These are phyloP conservation scores for Melanerpes aurifrons DNA, from an alignment of 2,113 vertebrate genomes.

Conservation along the genomic window DNA sequence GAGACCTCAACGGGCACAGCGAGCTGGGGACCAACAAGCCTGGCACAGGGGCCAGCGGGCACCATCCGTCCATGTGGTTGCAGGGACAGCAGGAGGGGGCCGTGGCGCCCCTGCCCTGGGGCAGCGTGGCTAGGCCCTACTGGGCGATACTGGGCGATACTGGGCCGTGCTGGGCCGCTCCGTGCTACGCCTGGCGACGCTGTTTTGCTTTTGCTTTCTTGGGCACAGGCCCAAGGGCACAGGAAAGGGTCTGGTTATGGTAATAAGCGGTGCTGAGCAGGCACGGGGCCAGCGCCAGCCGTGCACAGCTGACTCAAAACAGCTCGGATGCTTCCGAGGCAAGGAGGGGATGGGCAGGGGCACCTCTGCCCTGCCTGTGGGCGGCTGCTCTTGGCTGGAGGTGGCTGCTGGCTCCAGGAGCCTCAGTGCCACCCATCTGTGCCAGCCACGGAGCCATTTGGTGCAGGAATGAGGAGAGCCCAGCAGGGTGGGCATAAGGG, in stretches of 20 bases:
- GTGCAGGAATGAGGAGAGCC: rapidly evolving
- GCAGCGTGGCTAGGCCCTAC: not conserved
- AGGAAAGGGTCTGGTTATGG: not conserved
- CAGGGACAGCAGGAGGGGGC: not conserved
- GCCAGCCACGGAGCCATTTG: rapidly evolving
- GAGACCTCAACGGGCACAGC: rapidly evolving
- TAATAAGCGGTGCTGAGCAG: not conserved
- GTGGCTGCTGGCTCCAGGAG: not conserved
- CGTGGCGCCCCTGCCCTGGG: rapidly evolving
- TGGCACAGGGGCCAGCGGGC: rapidly evolving
- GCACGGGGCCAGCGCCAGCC: not conserved
- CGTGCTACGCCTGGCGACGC: not conserved
- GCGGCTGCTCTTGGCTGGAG: rapidly evolving
- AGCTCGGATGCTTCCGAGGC: rapidly evolving
- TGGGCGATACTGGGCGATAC: not conserved
- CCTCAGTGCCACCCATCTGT: rapidly evolving
- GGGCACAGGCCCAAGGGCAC: not conserved
- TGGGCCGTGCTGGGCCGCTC: not conserved
- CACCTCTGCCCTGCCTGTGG: not conserved
- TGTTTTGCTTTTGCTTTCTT: not conserved
- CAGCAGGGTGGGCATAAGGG: not conserved
- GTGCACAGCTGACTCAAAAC: not conserved
- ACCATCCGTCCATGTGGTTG: not conserved
- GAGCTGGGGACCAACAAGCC: rapidly evolving
- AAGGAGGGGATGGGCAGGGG: not conserved